Base-by-base conservation (phyloP, 2,888 invertebrate genomes). In the Lottia scabra region DNA sequence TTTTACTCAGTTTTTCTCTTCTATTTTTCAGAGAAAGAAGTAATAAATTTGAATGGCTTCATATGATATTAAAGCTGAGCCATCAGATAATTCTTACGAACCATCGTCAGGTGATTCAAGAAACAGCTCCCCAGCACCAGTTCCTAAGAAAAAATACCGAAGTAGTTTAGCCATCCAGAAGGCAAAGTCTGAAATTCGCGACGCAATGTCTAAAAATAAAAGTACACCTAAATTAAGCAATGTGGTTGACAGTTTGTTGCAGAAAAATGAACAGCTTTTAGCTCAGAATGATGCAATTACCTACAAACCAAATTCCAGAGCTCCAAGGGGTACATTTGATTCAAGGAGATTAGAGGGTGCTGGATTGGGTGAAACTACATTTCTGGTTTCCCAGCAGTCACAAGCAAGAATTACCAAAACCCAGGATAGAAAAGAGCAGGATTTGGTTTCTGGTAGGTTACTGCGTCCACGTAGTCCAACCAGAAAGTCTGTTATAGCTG, bases 241-340 rank as follows among this genome's bases (percentile, higher is more conserved):
- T 65, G 80, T 83, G 2, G 79, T 83, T 10, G 83, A 84, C 38
- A 75, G 78, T 64, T 65, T 84, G n/a, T 71, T 84, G 13, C 74
- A 79, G 67, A 80, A 81, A 70, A 83, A 83, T 75, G 80, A 81
- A 62, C 70, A 76, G 13, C 43, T 83, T 10, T 75, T 84, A 16
- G 77, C 81, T 8, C 75, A 83, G 68, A 82, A 76, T 68, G 81
- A 84, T 74, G 78, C 80, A 12, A 70, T 73, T 23, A 68, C 76
- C 2, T 74, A 76, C 12, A 83, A 81, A 73, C 82, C 83, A 16
- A 72, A 78, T 65, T 68, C 75, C 0, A 65, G 76, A 12, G 63
- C 67, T 43, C 64, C 67, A 27, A 70, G 75, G 26, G 63, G 66
- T 26, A 67, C 71, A 27, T 62, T 63, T 70, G 75, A 75, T 26